Evolutionary conservation across 2,888 invertebrate genomes (phyloP).

Genomic region (Drosophila fulvimacula): DNA sequence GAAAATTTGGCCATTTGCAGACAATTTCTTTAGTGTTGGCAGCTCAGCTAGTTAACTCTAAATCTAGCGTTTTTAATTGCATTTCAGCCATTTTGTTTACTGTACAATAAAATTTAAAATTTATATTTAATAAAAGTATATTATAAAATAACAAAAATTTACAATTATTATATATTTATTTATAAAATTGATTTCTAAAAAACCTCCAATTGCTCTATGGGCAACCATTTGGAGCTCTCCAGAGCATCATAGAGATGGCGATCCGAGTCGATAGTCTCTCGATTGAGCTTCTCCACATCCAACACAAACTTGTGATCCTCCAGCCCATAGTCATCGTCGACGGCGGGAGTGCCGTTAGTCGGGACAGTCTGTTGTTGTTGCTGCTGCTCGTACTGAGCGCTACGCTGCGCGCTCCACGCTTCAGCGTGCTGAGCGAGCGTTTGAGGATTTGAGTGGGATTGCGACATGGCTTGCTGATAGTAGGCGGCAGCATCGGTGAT

Average conservation of each 20-base stretch:
- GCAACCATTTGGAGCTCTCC: slow-evolving; percentile 93
- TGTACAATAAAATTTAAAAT: not conserved
- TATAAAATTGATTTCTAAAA: slow-evolving; percentile 82
- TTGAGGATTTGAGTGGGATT: slow-evolving; percentile 82
- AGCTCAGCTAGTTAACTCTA: not conserved
- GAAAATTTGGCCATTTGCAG: not conserved
- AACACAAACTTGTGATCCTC: slow-evolving; percentile 92
- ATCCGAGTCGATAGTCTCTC: slow-evolving; percentile 91
- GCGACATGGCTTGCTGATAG: slow-evolving; percentile 85
- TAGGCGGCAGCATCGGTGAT: slow-evolving; percentile 78
- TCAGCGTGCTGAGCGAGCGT: slow-evolving; percentile 85
- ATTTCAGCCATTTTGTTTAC: too few relatives aligned
- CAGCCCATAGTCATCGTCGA: slow-evolving; percentile 89
- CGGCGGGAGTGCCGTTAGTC: slow-evolving; percentile 80
- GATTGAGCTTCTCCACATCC: slow-evolving; percentile 91
- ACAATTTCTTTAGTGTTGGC: not conserved
- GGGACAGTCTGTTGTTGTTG: slow-evolving; percentile 63
- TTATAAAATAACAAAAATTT: not conserved
- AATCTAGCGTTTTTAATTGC: not conserved
- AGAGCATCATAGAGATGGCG: slow-evolving; percentile 92
- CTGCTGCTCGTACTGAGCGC: slow-evolving; percentile 84
- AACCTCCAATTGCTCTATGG: slow-evolving; percentile 90
- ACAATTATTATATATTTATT: not conserved
- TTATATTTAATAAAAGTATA: not conserved
- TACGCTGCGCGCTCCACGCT: slow-evolving; percentile 85